These are phyloP conservation scores for Lagothrix lagotricha DNA, from an alignment of 2,797 vertebrate genomes.

Conservation along the genomic window DNA sequence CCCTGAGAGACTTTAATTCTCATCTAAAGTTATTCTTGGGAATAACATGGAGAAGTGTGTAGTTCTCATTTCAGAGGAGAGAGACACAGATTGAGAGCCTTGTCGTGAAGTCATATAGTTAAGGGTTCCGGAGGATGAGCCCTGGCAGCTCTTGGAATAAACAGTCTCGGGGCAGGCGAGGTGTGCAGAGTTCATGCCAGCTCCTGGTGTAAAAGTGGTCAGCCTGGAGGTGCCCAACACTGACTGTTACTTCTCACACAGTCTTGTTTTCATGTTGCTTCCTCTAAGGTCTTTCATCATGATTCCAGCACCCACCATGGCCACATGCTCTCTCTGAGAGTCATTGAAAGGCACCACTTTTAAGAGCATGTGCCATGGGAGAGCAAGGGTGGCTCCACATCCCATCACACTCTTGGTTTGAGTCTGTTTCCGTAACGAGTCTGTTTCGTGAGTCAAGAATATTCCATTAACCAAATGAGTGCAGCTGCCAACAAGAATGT, in stretches of 20 bases:
- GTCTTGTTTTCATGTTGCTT: background rate
- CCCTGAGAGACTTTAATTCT: background rate
- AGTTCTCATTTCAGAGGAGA: background rate
- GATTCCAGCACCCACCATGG: background rate
- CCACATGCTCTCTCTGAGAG: background rate
- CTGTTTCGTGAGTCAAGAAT: conserved; percentile 72
- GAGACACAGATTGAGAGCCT: background rate
- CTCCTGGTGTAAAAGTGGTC: background rate
- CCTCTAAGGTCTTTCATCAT: background rate
- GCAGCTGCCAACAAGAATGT: conserved; percentile 55
- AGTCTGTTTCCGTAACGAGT: conserved; percentile 54
- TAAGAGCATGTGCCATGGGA: background rate
- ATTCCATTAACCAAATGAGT: conserved; percentile 72
- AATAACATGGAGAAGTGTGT: background rate
- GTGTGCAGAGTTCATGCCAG: background rate
- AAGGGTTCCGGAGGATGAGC: background rate
- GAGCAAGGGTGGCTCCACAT: background rate
- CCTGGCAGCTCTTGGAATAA: background rate
- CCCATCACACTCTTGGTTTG: background rate
- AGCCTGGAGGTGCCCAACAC: background rate
- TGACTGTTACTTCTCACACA: background rate
- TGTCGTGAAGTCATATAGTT: background rate
- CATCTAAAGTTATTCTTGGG: background rate
- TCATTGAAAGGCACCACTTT: background rate
- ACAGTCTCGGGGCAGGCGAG: background rate